These are phyloP conservation scores for Triops longicaudatus DNA, from an alignment of 1,140 invertebrate species.

Conservation along the genomic window DNA sequence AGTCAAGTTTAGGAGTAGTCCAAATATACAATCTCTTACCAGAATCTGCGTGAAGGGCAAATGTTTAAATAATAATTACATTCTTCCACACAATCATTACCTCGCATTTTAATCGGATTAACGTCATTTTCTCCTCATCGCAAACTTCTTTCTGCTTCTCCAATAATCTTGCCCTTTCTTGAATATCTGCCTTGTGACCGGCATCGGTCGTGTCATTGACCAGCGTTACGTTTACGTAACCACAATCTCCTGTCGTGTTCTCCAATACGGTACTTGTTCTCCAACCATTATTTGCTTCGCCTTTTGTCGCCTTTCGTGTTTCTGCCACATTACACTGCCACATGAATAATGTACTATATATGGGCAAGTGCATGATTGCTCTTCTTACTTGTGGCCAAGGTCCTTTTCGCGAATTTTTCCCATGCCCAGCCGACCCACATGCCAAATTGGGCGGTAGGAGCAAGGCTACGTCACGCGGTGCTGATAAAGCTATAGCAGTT, in stretches of 20 bases:
- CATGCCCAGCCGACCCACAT: not conserved
- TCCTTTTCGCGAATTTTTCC: not conserved
- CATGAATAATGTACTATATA: no score
- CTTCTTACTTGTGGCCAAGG: not conserved
- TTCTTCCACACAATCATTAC: not conserved
- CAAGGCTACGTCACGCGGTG: not conserved
- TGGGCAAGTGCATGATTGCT: no score
- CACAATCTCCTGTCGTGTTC: not conserved
- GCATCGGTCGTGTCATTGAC: not conserved
- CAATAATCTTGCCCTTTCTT: not conserved
- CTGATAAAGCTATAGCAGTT: not conserved
- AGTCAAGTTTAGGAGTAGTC: not conserved
- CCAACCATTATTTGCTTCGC: not conserved
- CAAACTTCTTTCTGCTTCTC: constrained; percentile 3
- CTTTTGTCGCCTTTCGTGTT: not conserved
- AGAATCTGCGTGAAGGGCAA: not conserved
- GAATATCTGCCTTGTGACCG: not conserved
- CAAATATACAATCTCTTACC: not conserved
- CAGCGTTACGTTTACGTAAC: not conserved
- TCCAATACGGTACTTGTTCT: not conserved
- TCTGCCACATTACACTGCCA: not conserved
- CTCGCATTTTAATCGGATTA: not conserved
- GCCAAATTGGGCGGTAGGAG: not conserved
- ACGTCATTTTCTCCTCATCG: not conserved
- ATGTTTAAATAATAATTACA: not conserved